These are phyloP conservation scores for Hydraecia micacea DNA, from an alignment of 2,888 invertebrate species.

Conservation along the genomic window DNA sequence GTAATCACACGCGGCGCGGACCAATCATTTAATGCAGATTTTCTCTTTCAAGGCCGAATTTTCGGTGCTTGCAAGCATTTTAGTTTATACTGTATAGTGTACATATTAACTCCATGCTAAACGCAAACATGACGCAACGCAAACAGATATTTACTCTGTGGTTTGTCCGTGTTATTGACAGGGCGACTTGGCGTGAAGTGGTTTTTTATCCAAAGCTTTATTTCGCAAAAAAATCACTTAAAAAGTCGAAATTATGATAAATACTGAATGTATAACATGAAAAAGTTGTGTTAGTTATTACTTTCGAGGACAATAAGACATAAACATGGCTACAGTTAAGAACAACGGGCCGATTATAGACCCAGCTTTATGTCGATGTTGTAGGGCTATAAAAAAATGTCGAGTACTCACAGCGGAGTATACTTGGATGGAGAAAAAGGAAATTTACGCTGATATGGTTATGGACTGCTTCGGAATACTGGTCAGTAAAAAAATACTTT, in stretches of 20 bases:
- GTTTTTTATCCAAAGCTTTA: conserved; percentile 41
- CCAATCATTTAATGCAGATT: background rate
- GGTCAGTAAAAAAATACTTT: conserved; percentile 70
- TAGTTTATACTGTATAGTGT: background rate
- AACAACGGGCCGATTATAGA: conserved; percentile 85
- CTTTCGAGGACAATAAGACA: background rate
- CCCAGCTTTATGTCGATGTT: conserved; percentile 86
- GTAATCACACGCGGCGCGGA: background rate
- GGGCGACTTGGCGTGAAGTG: conserved; percentile 41
- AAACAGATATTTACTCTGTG: conserved; percentile 1
- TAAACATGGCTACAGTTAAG: conserved; percentile 80
- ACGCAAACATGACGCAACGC: background rate
- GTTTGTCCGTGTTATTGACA: conserved; percentile 57
- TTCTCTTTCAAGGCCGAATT: background rate
- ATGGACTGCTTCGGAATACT: conserved; percentile 88
- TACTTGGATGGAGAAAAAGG: conserved; percentile 86
- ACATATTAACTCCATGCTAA: background rate
- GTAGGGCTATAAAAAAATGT: conserved; percentile 87
- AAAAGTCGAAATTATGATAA: conserved; percentile 44
- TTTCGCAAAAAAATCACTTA: conserved; percentile 42
- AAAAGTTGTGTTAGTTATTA: conserved; percentile 34
- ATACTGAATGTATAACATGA: conserved; percentile 62
- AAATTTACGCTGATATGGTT: conserved; percentile 86
- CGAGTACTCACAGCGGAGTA: conserved; percentile 85
- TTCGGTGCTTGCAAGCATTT: background rate